phyloP scores from a whole-genome alignment of 2,797 vertebrate species.

The Botia kubotai region DNA sequence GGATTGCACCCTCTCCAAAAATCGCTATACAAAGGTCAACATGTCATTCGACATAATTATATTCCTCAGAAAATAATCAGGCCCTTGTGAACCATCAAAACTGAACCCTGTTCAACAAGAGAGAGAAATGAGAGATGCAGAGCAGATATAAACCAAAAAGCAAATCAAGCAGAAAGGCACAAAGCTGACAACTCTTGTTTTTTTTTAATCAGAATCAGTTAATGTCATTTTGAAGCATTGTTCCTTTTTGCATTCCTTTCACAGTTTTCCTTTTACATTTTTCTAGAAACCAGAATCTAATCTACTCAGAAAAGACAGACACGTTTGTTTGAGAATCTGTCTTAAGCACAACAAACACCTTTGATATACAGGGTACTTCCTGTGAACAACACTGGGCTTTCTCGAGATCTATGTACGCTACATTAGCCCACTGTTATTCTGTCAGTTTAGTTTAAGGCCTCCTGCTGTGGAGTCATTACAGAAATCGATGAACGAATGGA shows the following conservation, averaged over 20 bases:
- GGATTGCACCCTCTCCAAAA: background rate
- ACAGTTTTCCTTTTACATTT: too few species aligned
- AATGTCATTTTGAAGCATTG: background rate
- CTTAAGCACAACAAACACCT: background rate
- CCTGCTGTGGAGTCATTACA: slow-evolving; percentile 38
- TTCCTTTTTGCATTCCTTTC: too few species aligned
- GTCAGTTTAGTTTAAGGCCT: slow-evolving; percentile 44
- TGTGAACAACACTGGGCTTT: background rate
- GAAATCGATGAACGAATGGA: slow-evolving; percentile 45
- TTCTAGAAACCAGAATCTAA: background rate
- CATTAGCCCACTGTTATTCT: slow-evolving; percentile 34
- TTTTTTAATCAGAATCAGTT: background rate
- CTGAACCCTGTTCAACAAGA: background rate
- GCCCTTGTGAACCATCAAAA: background rate
- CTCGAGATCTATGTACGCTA: slow-evolving; percentile 7
- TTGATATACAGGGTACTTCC: background rate
- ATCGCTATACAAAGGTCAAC: slow-evolving; percentile 8
- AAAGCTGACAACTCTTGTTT: background rate
- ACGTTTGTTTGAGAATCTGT: background rate
- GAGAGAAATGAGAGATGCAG: background rate
- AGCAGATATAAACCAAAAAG: background rate
- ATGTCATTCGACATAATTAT: background rate
- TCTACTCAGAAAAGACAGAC: background rate
- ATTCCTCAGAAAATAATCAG: slow-evolving; percentile 5
- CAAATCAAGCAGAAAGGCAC: background rate